Conservation (phyloP, 1,140 invertebrate species). For the Achroia grisella region DNA sequence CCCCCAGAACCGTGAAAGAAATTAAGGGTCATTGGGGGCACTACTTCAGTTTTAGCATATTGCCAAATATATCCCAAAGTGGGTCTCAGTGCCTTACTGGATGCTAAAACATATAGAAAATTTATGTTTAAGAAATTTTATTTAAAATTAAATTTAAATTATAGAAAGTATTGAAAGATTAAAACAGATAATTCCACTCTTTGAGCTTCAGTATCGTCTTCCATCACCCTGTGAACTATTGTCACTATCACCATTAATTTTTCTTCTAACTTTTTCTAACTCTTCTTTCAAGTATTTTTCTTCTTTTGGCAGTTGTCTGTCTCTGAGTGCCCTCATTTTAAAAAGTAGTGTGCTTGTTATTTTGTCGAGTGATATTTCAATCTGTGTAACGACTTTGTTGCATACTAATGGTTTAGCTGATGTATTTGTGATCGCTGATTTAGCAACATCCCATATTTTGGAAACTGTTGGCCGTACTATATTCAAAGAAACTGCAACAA, state of each 20-base stretch:
- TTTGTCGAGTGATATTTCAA: conserved; percentile 26
- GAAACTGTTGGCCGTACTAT: conserved; percentile 36
- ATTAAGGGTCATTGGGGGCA: conserved; percentile 37
- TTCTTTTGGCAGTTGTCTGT: conserved; percentile 36
- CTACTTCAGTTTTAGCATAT: conserved; percentile 54
- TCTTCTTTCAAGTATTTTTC: conserved; percentile 43
- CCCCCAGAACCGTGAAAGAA: conserved; percentile 40
- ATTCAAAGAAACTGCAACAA: conserved; percentile 61
- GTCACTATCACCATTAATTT: neutral
- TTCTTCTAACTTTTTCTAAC: conserved; percentile 38
- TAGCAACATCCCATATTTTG: conserved; percentile 37
- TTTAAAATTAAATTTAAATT: no score
- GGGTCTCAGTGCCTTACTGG: conserved; percentile 31
- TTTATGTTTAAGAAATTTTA: neutral
- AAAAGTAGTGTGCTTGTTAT: conserved; percentile 11
- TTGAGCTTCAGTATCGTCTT: no score
- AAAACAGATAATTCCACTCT: no score
- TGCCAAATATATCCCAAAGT: conserved; percentile 36
- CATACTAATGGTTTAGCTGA: conserved; percentile 34
- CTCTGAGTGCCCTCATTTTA: conserved; percentile 30
- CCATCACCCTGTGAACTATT: no score
- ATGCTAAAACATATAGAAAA: conserved; percentile 28
- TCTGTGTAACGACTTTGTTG: conserved; percentile 34
- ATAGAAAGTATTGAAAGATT: no score
- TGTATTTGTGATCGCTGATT: conserved; percentile 27